Base-by-base conservation (phyloP, 2,888 invertebrate species). In the Lithophane semibrunnea region DNA sequence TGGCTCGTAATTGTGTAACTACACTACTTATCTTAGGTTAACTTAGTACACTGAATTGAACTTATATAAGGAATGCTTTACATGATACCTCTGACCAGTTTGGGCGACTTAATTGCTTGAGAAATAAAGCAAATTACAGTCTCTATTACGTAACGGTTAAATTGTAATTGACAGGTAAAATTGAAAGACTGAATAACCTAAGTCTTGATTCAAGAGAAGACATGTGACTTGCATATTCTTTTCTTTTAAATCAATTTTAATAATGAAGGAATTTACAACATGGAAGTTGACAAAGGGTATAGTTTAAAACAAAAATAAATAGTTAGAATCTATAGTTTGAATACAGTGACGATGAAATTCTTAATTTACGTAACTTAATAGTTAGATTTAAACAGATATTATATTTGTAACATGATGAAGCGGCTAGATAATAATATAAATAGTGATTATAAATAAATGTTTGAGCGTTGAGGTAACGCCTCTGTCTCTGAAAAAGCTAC, bases 91-190 rank as follows among this genome's bases (percentile, higher is more conserved):
- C 21, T 4, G 21, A 85, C 76, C 75, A 66, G 72, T 84, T 79
- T 76, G n/a, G 64, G 24, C 42, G 49, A 79, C 42, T 83, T 84
- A 87, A 82, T 88, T 80, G 75, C 70, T 83, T 80, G 77, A 75
- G 86, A 80, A 82, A 80, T 77, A 72, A 60, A 80, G 10, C 66
- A 65, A 80, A 80, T 81, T 80, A 73, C 61, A 61, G 66, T 79
- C 60, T 70, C 64, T 74, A 75, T 86, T 81, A 76, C 58, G 63
- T 77, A 87, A 86, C 75, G 60, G 61, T 64, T 67, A 72, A 47
- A 72, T 72, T 72, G 61, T 85, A 81, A 85, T 70, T 73, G 67
- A 60, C 74, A 74, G 5, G 9, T 60, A 37, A 18, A 60, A 18
- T 29, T 60, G 3, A 29, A 60, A 29, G 24, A 29, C 7, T 24